phyloP scores from a whole-genome alignment of 1,140 invertebrate genomes.

The Dysdera silvatica region DNA sequence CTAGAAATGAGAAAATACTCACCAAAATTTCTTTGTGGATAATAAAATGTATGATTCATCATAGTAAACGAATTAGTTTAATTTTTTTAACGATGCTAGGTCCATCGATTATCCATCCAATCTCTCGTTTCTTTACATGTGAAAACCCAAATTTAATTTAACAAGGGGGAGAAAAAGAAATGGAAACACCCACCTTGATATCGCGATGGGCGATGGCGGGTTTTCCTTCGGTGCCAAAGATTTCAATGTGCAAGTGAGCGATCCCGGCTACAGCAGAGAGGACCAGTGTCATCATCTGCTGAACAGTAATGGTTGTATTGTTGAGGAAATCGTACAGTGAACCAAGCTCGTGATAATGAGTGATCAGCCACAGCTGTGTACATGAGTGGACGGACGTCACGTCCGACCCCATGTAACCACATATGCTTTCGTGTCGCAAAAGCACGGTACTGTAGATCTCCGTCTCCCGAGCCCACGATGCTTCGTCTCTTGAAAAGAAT shows the following conservation, averaged over 20 bases:
- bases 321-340: constrained; percentile 86
- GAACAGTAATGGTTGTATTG: constrained; percentile 60
- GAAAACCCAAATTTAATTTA: too few relatives aligned
- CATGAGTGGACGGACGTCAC: constrained; percentile 59
- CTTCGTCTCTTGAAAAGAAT: constrained; percentile 77
- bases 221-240: constrained; percentile 39
- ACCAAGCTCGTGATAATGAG: constrained; percentile 84
- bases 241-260: constrained; percentile 38
- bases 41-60: too few relatives aligned
- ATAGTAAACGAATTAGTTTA: too few relatives aligned
- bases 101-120: too few relatives aligned
- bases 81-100: too few relatives aligned
- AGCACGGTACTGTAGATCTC: constrained; percentile 79
- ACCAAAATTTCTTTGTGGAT: too few relatives aligned
- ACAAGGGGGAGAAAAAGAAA: too few relatives aligned
- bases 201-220: constrained; percentile 52
- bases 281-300: constrained; percentile 71
- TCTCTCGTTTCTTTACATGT: too few relatives aligned
- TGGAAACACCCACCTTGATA: constrained; percentile 42
- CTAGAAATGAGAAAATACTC: too few relatives aligned
- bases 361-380: constrained; percentile 81
- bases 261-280: constrained; percentile 64
- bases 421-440: constrained; percentile 75
- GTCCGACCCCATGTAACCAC: constrained; percentile 82
- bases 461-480: constrained; percentile 78